A percentile compares a stretch with the other conserved stretches of the same genome.
Evolutionary conservation across 1,140 invertebrate species (phyloP).

Genomic region (Camponotus floridanus): DNA sequence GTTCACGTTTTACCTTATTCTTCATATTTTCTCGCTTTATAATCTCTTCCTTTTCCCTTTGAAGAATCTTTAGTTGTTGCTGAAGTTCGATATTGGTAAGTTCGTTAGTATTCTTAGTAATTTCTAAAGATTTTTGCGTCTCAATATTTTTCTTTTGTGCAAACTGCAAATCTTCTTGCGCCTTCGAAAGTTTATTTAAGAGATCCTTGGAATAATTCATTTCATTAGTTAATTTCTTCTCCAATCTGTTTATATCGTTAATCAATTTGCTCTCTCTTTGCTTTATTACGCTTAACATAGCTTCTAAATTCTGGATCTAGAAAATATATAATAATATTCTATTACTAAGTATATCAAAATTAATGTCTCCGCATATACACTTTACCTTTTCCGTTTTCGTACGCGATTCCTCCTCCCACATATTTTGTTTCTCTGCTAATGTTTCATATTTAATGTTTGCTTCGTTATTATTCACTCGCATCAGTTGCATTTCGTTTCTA

Average conservation of each 20-base stretch:
- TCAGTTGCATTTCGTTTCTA: slow-evolving; percentile 20
- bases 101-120: background rate
- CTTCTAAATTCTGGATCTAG: slow-evolving; percentile 34
- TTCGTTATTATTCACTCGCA: background rate
- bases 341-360: background rate
- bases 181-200: slow-evolving; percentile 5
- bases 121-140: background rate
- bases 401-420: slow-evolving; percentile 7
- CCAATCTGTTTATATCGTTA: slow-evolving; percentile 41
- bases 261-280: slow-evolving; percentile 25
- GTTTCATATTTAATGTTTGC: background rate
- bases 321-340: slow-evolving; percentile 14
- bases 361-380: background rate
- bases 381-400: slow-evolving; percentile 28
- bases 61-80: background rate
- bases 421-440: background rate
- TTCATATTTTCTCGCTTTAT: background rate
- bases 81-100: background rate
- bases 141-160: background rate
- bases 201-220: slow-evolving; percentile 30
- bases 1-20: slow-evolving; percentile 14
- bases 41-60: slow-evolving; percentile 33
- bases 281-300: background rate
- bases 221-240: slow-evolving; percentile 30
- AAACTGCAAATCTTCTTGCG: background rate